A percentile compares a stretch with the other conserved stretches of the same genome.
Evolutionary conservation across 2,113 vertebrate species (phyloP).

Genomic region (Brachionichthys hirsutus): DNA sequence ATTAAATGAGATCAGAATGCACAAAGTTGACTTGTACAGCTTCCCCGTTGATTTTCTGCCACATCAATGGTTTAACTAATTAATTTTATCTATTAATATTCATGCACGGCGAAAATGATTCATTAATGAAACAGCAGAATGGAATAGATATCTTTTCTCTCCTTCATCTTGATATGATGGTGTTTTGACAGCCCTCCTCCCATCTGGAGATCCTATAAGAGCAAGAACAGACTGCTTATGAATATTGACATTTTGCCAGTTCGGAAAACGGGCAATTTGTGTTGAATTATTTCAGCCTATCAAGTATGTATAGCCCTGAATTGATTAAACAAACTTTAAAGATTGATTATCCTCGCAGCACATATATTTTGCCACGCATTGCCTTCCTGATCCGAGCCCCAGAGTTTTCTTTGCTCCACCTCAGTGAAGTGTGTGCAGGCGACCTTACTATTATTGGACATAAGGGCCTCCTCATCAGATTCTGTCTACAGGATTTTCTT

Average conservation of each 20-base stretch:
- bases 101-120: slow-evolving; percentile 75
- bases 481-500: slow-evolving; percentile 12
- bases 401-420: slow-evolving; percentile 3
- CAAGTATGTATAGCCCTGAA: slow-evolving; percentile 55
- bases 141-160: slow-evolving; percentile 68
- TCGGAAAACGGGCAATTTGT: slow-evolving; percentile 56
- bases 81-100: slow-evolving; percentile 81
- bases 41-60: slow-evolving; percentile 73
- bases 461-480: slow-evolving; percentile 57
- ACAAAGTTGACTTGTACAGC: slow-evolving; percentile 47
- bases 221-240: slow-evolving; percentile 70
- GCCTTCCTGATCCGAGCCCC: slow-evolving; percentile 21
- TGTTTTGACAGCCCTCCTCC: slow-evolving; percentile 76
- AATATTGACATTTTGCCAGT: slow-evolving; percentile 73
- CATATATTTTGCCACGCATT: slow-evolving; percentile 44
- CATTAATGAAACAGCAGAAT: slow-evolving; percentile 78
- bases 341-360: slow-evolving; percentile 47
- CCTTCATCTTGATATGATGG: slow-evolving; percentile 70
- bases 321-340: slow-evolving; percentile 62
- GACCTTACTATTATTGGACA: slow-evolving; percentile 50
- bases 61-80: slow-evolving; percentile 78
- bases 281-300: slow-evolving; percentile 63
- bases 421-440: slow-evolving; percentile 19
- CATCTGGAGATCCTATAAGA: slow-evolving; percentile 65
- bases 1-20: slow-evolving; percentile 56